Conservation (phyloP, 2,113 vertebrate genomes). For the Cephalopterus ornatus region DNA sequence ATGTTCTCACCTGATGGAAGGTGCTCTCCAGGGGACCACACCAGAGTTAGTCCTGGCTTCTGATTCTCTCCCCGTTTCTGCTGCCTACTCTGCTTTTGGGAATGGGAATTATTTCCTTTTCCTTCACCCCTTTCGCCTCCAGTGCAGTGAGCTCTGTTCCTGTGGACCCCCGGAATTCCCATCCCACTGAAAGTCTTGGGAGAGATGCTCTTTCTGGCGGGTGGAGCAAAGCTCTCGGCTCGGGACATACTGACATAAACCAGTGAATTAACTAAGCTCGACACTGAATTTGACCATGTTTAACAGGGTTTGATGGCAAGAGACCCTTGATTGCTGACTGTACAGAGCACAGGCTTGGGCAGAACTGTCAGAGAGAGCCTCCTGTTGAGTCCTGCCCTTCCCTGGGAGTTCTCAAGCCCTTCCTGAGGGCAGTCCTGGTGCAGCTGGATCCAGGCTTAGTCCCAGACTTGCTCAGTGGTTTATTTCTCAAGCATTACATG, state of each 20-base stretch:
- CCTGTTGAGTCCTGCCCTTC: background rate
- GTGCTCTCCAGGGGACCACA: background rate
- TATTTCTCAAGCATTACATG: background rate
- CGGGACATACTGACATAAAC: fast-evolving
- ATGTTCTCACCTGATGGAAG: background rate
- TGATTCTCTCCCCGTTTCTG: background rate
- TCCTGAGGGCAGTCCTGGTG: background rate
- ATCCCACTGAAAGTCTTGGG: fast-evolving
- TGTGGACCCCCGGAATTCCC: background rate
- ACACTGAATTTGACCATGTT: background rate
- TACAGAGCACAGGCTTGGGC: no score
- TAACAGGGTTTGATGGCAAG: background rate
- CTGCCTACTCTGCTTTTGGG: background rate
- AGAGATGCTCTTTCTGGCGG: background rate
- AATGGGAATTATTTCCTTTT: background rate
- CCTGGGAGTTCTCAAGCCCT: background rate
- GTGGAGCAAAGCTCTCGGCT: background rate
- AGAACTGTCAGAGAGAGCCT: background rate
- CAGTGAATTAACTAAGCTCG: fast-evolving
- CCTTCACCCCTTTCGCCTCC: background rate
- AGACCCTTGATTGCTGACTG: no score
- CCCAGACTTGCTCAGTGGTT: background rate
- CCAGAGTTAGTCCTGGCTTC: background rate
- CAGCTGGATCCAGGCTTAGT: background rate
- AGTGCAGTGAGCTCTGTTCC: fast-evolving